Evolutionary conservation across 2,888 invertebrate genomes (phyloP), one percentile per base, ranked within the genome.

Genomic region (Zhengitettix transpicula): DNA sequence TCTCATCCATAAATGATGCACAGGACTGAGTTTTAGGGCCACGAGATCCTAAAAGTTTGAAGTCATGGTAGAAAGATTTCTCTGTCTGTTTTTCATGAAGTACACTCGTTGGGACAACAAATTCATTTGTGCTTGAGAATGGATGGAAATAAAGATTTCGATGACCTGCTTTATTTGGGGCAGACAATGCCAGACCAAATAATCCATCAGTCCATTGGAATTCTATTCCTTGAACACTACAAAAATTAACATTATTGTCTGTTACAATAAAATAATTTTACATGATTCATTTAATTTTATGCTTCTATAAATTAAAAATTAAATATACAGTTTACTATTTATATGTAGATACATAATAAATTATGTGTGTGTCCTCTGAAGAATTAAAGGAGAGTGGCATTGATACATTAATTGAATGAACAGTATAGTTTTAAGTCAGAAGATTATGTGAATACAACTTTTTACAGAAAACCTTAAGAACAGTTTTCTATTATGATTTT

Each of bases 71-170:
- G 42, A 61, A 57, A 41, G 40, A n/a, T 16, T 81, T 78, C n/a
- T 84, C 82, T 9, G 80, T 67, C 0, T 78, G 75, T 65, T 80
- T 81, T 70, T 89, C 87, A 41, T 83, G 77, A 47, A 89, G 71
- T 53, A 83, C 75, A 65, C 78, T 78, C 0, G 87, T 88, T 8
- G 80, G 47, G 28, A 89, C 85, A 61, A 80, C 81, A 69, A 86
- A 89, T 68, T 89, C 89, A 69, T 84, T 80, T 62, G 80, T 84
- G 65, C 88, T 87, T 1, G 84, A 81, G 71, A 89, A 78, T 0
- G 89, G 85, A 68, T 89, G 89, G 74, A 89, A 90, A 67, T 85
- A 90, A 3, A 90, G 70, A 0, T 83, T 85, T 60, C 87, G 82
- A 69, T 73, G 84, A 42, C 84, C 84, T 57, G 84, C 80, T 0